phyloP scores from a whole-genome alignment of 2,113 vertebrate species.

The Xiphophorus couchianus region DNA sequence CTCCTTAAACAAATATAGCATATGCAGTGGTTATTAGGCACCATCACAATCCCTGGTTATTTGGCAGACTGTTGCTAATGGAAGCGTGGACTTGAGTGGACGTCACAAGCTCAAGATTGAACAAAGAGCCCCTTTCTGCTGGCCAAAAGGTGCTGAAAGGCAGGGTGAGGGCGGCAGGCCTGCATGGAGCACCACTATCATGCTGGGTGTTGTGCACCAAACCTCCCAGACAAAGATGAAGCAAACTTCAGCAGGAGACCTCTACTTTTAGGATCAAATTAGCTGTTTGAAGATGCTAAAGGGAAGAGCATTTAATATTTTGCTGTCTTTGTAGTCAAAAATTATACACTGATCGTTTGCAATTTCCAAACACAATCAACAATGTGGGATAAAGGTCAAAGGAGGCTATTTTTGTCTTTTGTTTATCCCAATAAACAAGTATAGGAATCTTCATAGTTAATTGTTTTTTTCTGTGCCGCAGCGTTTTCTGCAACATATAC shows the following conservation, averaged over 20 bases:
- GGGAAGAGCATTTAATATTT: neutral
- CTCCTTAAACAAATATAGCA: slow-evolving; percentile 77
- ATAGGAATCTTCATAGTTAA: slow-evolving; percentile 65
- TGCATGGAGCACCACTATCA: slow-evolving; percentile 68
- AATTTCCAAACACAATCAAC: slow-evolving; percentile 45
- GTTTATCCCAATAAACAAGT: slow-evolving; percentile 41
- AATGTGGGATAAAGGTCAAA: slow-evolving; percentile 26
- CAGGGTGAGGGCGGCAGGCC: slow-evolving; percentile 71
- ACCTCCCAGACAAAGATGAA: slow-evolving; percentile 63
- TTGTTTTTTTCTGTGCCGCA: slow-evolving; percentile 59
- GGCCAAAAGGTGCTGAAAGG: slow-evolving; percentile 79
- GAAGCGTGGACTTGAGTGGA: slow-evolving; percentile 69
- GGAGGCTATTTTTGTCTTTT: neutral
- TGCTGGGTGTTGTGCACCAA: slow-evolving; percentile 57
- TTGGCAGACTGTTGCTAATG: slow-evolving; percentile 75
- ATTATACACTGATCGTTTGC: slow-evolving; percentile 1
- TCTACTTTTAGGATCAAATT: slow-evolving; percentile 10
- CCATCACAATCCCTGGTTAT: slow-evolving; percentile 80
- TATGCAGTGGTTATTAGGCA: slow-evolving; percentile 74
- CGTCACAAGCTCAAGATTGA: slow-evolving; percentile 70
- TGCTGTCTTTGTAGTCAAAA: neutral
- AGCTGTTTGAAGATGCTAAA: slow-evolving; percentile 9
- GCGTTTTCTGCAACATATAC: slow-evolving; percentile 48
- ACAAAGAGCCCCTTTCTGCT: slow-evolving; percentile 81
- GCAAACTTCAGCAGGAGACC: slow-evolving; percentile 31